Evolutionary conservation across 2,797 vertebrate species (phyloP), one percentile per base, ranked within the genome.

Genomic region (Liasis olivaceus): DNA sequence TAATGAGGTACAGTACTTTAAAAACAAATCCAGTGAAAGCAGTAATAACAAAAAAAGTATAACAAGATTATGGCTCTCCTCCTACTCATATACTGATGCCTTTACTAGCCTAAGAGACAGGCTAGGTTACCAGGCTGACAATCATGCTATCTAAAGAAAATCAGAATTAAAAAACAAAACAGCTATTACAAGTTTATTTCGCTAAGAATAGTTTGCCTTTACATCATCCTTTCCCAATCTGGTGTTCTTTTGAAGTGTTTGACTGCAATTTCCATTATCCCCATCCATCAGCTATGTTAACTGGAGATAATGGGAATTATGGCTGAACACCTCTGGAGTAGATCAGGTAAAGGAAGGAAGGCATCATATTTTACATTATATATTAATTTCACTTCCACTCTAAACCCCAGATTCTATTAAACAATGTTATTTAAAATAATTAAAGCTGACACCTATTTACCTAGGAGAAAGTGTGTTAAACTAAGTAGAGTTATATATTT

Each of bases 371-470:
- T 42, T 36, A 81, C 72, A 81, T 81, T 47, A 81, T 20, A 47
- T 87, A 94, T 95, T 88, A 91, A 47, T 93, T 95, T 94, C 92
- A 95, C 85, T 91, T 81, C 64, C 92, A 77, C 4, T 0, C 14
- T 26, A 26, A 88, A 95, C 81, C 94, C 24, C 95, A 95, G 96
- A 86, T 94, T 81, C 77, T 84, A 60, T 89, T 91, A 93, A 91
- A 91, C 93, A 91, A 93, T 72, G 95, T 36, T 36, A 89, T 81
- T 81, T 90, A 58, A 90, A 87, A 85, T 28, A 51, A 42, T 59
- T 85, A 85, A 42, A 31, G 1, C 2, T 90, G 47, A 66, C 2
- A 54, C 47, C 36, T 42, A 62, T 31, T 36, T 62, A 56, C 8
- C 56, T 60, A 14, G 36, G 56, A 77, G 26, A 47, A 87, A 72